Percentiles rank a stretch among this genome's conserved stretches.
phyloP scores from a whole-genome alignment of 2,888 invertebrate species.

The Rotaria macrura region DNA sequence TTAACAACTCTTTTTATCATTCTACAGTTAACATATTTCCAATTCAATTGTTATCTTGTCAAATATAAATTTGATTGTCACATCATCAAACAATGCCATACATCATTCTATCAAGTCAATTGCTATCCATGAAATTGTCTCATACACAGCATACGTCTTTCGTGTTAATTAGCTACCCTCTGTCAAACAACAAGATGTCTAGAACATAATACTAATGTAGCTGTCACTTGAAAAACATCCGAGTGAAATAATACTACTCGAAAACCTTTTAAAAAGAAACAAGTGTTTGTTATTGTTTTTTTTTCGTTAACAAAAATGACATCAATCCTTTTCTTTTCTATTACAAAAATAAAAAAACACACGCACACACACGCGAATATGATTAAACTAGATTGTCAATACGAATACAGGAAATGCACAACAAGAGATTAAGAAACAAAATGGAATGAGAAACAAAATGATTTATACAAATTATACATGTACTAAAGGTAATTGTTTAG shows the following conservation, averaged over 20 bases:
- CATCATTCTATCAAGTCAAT: background rate
- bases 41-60: background rate
- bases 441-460: background rate
- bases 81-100: too few species aligned
- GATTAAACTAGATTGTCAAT: background rate
- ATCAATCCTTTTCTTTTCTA: background rate
- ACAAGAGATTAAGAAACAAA: background rate
- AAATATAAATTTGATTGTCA: background rate
- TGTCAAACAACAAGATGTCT: background rate
- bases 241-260: too few species aligned
- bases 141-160: background rate
- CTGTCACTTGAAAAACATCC: too few species aligned
- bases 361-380: background rate
- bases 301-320: too few species aligned
- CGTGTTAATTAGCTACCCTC: background rate
- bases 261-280: too few species aligned
- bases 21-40: background rate
- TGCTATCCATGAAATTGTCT: background rate
- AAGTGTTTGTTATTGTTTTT: too few species aligned
- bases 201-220: too few species aligned
- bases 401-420: background rate
- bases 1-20: background rate
- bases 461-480: background rate
- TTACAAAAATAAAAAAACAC: background rate
- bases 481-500: background rate